A percentile compares a stretch with the other conserved stretches of the same genome.
Evolutionary conservation across 2,888 invertebrate species (phyloP).

Genomic region (Leistus spinibarbis): DNA sequence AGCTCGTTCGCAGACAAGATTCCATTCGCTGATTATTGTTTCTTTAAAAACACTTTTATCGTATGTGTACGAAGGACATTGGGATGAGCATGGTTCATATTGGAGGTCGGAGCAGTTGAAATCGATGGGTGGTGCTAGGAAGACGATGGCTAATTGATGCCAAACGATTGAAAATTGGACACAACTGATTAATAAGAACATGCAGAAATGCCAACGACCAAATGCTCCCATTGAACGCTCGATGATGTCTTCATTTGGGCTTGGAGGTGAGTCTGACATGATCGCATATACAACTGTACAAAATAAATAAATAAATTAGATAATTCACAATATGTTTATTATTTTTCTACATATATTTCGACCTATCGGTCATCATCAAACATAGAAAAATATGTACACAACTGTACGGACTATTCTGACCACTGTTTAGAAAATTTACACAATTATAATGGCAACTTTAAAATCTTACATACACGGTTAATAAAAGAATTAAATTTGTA

Average conservation of each 20-base stretch:
- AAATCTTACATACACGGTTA: too few species aligned
- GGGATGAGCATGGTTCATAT: constrained; percentile 4
- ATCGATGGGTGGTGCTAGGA: constrained; percentile 61
- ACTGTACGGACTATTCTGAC: too few species aligned
- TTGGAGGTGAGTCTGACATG: too few species aligned
- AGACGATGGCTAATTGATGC: constrained; percentile 63
- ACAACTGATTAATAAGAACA: constrained; percentile 59
- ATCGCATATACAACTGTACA: too few species aligned
- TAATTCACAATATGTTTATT: too few species aligned
- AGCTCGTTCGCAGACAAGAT: constrained; percentile 64
- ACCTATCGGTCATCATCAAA: too few species aligned
- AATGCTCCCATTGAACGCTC: constrained; percentile 59
- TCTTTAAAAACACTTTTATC: constrained; percentile 61
- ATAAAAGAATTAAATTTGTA: too few species aligned
- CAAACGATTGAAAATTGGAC: constrained; percentile 64
- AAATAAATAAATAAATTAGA: too few species aligned
- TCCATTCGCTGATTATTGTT: constrained; percentile 66
- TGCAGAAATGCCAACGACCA: constrained; percentile 59
- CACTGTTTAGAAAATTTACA: too few species aligned
- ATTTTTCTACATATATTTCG: too few species aligned
- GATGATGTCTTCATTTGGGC: constrained; percentile 52
- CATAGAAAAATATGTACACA: too few species aligned
- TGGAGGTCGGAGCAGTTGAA: constrained; percentile 58
- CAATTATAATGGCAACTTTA: too few species aligned
- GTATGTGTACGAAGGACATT: constrained; percentile 53